Percentiles rank a stretch among this genome's conserved stretches.
Evolutionary conservation across 2,797 vertebrate species (phyloP).

Genomic region (Loriculus beryllinus): DNA sequence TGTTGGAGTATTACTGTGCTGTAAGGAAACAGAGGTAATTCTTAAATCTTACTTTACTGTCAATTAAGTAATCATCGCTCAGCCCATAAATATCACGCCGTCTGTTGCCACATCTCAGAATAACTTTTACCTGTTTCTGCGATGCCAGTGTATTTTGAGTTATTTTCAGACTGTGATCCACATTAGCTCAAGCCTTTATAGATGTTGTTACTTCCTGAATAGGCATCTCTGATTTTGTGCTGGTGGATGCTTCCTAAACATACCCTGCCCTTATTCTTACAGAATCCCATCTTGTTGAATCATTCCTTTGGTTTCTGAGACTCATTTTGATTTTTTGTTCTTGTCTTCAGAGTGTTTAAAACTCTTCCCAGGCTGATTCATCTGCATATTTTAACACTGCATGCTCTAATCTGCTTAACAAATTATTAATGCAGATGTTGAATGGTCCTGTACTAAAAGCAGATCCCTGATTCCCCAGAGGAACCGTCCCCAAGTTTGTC

Average conservation of each 20-base stretch:
- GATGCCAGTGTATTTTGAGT: neutral
- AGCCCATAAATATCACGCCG: neutral
- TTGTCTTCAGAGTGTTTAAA: neutral
- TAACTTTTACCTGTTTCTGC: neutral
- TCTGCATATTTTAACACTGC: neutral
- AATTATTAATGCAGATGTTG: neutral
- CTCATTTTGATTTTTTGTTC: neutral
- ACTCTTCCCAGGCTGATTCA: neutral
- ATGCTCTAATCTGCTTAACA: neutral
- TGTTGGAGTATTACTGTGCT: neutral
- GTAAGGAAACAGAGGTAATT: neutral
- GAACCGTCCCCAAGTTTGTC: neutral
- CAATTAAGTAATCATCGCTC: neutral
- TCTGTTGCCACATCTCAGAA: neutral
- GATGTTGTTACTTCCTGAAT: neutral
- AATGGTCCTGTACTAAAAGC: neutral
- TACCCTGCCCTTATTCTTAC: neutral
- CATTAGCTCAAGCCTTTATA: neutral
- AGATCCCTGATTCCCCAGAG: neutral
- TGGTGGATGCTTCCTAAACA: neutral
- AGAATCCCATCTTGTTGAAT: neutral
- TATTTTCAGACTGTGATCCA: neutral
- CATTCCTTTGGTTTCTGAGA: neutral
- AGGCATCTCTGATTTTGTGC: neutral
- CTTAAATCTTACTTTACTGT: neutral